Evolutionary conservation across 2,113 vertebrate genomes (phyloP).

Genomic region (Mus spicilegus): DNA sequence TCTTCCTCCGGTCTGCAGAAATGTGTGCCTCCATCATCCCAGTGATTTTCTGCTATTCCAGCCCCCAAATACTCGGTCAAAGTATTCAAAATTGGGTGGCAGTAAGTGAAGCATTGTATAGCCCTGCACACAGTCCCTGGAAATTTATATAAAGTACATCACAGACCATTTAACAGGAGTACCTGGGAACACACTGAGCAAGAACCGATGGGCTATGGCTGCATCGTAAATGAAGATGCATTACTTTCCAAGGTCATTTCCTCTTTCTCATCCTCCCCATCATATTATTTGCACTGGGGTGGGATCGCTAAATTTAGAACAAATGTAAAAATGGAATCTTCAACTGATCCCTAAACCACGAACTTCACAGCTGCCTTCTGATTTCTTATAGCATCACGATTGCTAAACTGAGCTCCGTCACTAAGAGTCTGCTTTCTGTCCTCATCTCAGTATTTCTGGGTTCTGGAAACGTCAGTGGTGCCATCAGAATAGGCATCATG

Average conservation of each 20-base stretch:
- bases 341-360: background rate
- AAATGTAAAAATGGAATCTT: conserved; percentile 8
- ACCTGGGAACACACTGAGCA: background rate
- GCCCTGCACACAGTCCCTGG: background rate
- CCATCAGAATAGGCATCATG: background rate
- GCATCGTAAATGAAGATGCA: background rate
- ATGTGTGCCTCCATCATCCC: background rate
- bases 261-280: background rate
- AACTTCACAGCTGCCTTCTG: background rate
- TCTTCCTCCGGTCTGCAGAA: background rate
- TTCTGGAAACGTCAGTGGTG: background rate
- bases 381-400: background rate
- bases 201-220: background rate
- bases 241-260: background rate
- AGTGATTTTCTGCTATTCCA: conserved; percentile 7
- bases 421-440: background rate
- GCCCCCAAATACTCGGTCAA: background rate
- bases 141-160: background rate
- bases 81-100: background rate
- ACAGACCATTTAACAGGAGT: background rate
- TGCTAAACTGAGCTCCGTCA: background rate
- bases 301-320: conserved; percentile 1
- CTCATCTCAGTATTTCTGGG: background rate
- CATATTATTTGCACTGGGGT: background rate
- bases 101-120: background rate